Conservation (phyloP, 2,888 invertebrate species). For the Ormyrus thymus region DNA sequence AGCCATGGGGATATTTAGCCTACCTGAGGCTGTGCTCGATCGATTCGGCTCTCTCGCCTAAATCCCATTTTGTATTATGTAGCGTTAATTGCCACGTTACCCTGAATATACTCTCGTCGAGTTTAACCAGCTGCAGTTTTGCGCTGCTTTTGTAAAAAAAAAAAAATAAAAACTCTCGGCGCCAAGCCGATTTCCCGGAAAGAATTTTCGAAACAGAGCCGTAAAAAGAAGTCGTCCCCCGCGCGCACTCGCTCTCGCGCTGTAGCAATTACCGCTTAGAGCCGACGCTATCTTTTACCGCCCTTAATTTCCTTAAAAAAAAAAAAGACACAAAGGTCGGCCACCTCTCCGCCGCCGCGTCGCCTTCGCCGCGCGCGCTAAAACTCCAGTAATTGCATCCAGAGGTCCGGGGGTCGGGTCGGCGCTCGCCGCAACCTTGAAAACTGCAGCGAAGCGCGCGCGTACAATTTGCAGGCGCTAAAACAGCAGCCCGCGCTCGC, state of each 20-base stretch:
- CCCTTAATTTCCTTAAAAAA: constrained; percentile 19
- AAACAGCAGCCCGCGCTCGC: constrained; percentile 8
- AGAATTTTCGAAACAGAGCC: too few species aligned
- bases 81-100: too few species aligned
- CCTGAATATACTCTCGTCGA: too few species aligned
- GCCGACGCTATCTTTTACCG: constrained; percentile 27
- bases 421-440: constrained; percentile 23
- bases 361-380: not conserved
- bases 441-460: constrained; percentile 19
- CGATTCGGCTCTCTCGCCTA: not conserved
- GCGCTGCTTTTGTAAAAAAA: too few species aligned
- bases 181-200: too few species aligned
- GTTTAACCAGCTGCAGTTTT: too few species aligned
- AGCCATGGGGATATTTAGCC: constrained; percentile 11
- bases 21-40: not conserved
- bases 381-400: constrained; percentile 29
- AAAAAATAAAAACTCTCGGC: too few species aligned
- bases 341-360: not conserved
- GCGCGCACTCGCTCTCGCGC: too few species aligned
- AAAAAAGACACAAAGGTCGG: not conserved
- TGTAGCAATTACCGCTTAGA: too few species aligned
- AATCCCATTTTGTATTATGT: too few species aligned
- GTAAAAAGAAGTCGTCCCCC: too few species aligned
- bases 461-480: constrained; percentile 34
- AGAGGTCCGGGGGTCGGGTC: not conserved